Base-by-base conservation (phyloP, 2,797 vertebrate species). In the Phrynocephalus vlangalii region DNA sequence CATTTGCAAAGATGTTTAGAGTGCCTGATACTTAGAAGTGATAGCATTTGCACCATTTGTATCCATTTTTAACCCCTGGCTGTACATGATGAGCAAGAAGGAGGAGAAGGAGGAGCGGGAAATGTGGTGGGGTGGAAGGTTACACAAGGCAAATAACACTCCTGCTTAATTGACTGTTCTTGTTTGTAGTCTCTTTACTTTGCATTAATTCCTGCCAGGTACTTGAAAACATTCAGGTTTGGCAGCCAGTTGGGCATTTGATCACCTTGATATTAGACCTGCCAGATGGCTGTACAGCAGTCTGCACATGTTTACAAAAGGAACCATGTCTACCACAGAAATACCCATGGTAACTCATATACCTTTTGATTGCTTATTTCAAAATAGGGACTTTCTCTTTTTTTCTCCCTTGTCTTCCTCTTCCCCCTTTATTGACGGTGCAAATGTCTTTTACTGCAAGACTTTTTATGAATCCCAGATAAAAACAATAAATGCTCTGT, bases 1-100 rank as follows among this genome's bases (percentile, higher is more conserved):
- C 20, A 70, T 89, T 87, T 90, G 79, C 82, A 84, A 82, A 78
- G 78, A 81, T 30, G 87, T 28, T 28, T 13, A 75, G 33, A 38
- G 30, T 48, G 0, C 0, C n/a, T 89, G 70, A 91, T 76, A 94
- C 90, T 20, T 88, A 83, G 48, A 91, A 93, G 52, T 86, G 77
- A 48, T 79, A 86, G 85, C 79, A 4, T 44, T 44, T 44, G 38
- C 38, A 5, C 38, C 52, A 56, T n/a, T 9, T 86, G 1, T 0
- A 30, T 28, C 67, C 15, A 60, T 82, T 5, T 82, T 92, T 66
- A 89, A 90, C 20, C 66, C 30, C 38, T n/a, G 44, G 28, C 80
- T 89, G 75, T 60, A 76, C 60, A n/a, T 70, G 26, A 0, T 33
- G 89, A 78, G 87, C 86, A 89, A 87, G 86, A 33, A 78, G 28